Evolutionary conservation across 2,888 invertebrate genomes (phyloP).

Genomic region (Hypercompe scribonia): DNA sequence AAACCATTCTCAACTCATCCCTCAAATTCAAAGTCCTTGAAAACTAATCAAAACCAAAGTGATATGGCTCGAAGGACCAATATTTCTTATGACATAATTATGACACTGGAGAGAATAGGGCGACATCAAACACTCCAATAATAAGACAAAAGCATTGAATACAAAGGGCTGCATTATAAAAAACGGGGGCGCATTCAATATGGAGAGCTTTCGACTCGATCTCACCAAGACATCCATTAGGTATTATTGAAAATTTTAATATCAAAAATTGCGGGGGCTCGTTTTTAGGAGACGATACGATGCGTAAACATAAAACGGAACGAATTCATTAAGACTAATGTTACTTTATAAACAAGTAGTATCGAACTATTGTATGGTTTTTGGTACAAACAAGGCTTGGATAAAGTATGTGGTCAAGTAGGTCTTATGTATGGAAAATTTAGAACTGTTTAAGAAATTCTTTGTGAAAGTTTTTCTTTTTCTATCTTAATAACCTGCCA

Average conservation of each 20-base stretch:
- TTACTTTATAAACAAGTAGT: background rate
- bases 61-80: slow-evolving; percentile 35
- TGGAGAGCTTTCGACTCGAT: slow-evolving; percentile 69
- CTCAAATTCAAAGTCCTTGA: slow-evolving; percentile 18
- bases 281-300: slow-evolving; percentile 57
- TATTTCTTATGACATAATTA: slow-evolving; percentile 68
- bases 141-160: slow-evolving; percentile 73
- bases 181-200: slow-evolving; percentile 74
- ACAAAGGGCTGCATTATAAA: slow-evolving; percentile 75
- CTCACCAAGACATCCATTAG: slow-evolving; percentile 83
- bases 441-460: too few relatives aligned
- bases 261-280: slow-evolving; percentile 78
- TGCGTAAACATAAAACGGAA: background rate
- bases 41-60: slow-evolving; percentile 49
- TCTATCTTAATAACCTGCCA: too few relatives aligned
- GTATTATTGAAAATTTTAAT: slow-evolving; percentile 87
- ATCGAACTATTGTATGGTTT: background rate
- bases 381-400: too few relatives aligned
- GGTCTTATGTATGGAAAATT: too few relatives aligned
- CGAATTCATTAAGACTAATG: background rate
- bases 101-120: slow-evolving; percentile 68
- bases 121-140: slow-evolving; percentile 71
- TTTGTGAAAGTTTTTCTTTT: too few relatives aligned
- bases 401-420: too few relatives aligned
- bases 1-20: background rate